Base-by-base conservation (phyloP, 92 coral and sea anemone species). In the Porites divaricata region DNA sequence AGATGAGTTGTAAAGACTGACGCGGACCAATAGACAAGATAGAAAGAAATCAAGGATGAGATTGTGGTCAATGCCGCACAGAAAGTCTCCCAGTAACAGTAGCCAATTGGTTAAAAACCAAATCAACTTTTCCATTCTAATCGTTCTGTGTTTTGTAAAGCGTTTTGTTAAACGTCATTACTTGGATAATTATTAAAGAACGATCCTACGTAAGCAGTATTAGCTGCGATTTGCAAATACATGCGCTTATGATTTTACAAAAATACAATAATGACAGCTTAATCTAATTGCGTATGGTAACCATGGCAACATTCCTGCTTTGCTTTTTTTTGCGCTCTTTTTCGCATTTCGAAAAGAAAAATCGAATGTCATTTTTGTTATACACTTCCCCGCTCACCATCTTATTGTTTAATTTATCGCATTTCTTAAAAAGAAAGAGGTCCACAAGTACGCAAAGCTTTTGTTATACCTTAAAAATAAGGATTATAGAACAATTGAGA, bases 221-320 rank as follows among this genome's bases (percentile, higher is more conserved):
- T 35, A 28, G 7, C 70, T 70, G 67, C n/a, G 19, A 53, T 70
- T 69, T 56, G n/a, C 69, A 70, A 52, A 79, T 67, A 65, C 25
- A 65, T 12, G 63, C 28, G 25, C 67, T 24, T 54, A 11, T 53
- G 52, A 67, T 79, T 25, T 79, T 79, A 28, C 67, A 28, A 35
- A 54, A 54, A 54, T 68, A 28, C 67, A 28, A 35, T 19, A 54
- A 54, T 68, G 56, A 35, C 76, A 68, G 6, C 21, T 8, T 70
- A 63, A 68, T 80, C 21, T 11, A 41, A 13, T 78, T 15, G 21
- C 25, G 67, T 69, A 24, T 80, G 69, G 10, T 8, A 76, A 5
- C 54, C 21, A 8, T 57, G 84, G 22, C 19, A 19, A 23, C 61
- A 2, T 2, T 52, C 26, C 19, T 2, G 17, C 21, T 67, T 80